Conservation (phyloP, 1,140 invertebrate species). For the Drosophila burlai region DNA sequence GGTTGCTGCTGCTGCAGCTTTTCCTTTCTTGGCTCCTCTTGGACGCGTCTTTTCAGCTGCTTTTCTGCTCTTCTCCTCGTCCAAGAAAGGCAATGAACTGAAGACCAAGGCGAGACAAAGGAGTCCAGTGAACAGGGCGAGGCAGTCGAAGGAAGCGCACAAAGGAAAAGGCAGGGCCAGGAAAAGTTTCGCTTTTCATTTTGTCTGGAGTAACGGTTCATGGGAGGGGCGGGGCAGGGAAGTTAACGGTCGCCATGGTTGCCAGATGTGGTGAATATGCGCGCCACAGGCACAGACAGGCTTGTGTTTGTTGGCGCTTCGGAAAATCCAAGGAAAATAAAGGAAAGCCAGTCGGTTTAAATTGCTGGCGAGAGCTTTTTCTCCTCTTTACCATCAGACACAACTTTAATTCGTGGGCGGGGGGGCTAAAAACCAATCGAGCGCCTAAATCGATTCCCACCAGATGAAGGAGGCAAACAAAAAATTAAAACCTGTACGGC, state of each 20-base stretch:
- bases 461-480: constrained; percentile 11
- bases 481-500: constrained; percentile 35
- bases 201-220: constrained; percentile 61
- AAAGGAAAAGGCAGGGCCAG: constrained; percentile 42
- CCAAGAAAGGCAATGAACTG: constrained; percentile 66
- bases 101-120: constrained; percentile 43
- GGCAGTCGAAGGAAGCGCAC: constrained; percentile 49
- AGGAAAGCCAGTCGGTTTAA: constrained; percentile 23
- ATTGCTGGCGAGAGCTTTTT: constrained; percentile 28
- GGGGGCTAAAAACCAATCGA: constrained; percentile 26
- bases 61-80: constrained; percentile 16
- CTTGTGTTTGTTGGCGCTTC: constrained; percentile 14
- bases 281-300: constrained; percentile 22
- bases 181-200: constrained; percentile 78
- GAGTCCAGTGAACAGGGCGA: constrained; percentile 53
- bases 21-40: constrained; percentile 32
- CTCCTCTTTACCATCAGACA: constrained; percentile 9
- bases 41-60: constrained; percentile 3
- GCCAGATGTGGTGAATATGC: constrained; percentile 69
- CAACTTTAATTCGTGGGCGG: constrained; percentile 44
- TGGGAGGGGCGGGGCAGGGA: constrained; percentile 16
- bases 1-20: constrained; percentile 14
- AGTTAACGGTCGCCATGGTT: constrained; percentile 59
- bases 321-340: constrained; percentile 19
- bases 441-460: constrained; percentile 43